Conservation (phyloP, 2,888 invertebrate species). For the Formica aserva region DNA sequence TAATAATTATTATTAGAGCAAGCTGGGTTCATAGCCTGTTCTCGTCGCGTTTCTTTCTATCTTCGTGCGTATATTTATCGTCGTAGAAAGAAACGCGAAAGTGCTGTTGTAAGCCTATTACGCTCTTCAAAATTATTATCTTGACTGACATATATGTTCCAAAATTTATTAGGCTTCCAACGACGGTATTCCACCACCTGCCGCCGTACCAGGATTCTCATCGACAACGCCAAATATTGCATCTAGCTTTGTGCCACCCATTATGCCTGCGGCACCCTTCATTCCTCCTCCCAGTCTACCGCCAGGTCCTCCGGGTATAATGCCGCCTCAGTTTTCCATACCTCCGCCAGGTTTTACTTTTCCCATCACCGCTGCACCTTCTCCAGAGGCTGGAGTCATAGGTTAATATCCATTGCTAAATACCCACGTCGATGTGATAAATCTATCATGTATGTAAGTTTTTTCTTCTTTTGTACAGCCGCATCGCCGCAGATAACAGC, state of each 20-base stretch:
- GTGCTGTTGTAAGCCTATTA: neutral
- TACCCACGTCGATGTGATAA: neutral
- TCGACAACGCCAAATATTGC: conserved; percentile 80
- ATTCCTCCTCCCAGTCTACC: conserved; percentile 83
- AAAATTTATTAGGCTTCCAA: conserved; percentile 81
- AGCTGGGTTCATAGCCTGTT: neutral
- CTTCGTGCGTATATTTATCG: too few species aligned
- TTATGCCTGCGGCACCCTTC: conserved; percentile 82
- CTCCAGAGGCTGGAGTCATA: conserved; percentile 82
- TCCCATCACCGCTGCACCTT: conserved; percentile 79
- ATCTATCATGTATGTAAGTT: neutral
- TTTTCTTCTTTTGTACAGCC: conserved; percentile 72
- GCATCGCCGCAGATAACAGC: conserved; percentile 84
- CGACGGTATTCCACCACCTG: conserved; percentile 82
- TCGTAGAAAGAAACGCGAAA: neutral
- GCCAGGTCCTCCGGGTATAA: conserved; percentile 84
- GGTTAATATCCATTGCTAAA: conserved; percentile 73
- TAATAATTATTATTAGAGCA: neutral
- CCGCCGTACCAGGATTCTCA: conserved; percentile 82
- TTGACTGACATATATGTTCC: conserved; percentile 22
- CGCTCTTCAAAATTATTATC: neutral
- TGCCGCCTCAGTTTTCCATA: conserved; percentile 91
- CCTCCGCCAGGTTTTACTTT: conserved; percentile 92
- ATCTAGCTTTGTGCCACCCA: conserved; percentile 82
- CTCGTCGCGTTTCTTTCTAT: neutral